Conservation (phyloP, 53 echinoderm and acorn worm species). For the Arbacia lixula region DNA sequence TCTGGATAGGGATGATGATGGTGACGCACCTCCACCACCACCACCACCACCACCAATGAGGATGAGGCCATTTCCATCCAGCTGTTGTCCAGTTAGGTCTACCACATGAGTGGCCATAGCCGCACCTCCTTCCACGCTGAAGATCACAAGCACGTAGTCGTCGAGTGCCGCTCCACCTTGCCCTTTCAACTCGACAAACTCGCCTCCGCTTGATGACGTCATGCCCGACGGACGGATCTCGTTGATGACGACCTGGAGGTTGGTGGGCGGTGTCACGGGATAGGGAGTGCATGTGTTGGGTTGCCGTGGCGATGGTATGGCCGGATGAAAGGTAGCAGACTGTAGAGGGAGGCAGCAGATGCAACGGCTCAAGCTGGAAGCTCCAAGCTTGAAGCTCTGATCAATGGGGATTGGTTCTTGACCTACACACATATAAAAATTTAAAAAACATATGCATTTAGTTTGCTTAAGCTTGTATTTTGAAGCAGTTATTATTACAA, state of each 20-base stretch:
- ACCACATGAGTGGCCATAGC: conserved; percentile 1
- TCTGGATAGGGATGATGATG: conserved; percentile 55
- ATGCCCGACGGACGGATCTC: conserved; percentile 65
- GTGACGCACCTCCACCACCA: no score
- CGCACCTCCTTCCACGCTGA: background rate
- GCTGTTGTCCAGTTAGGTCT: background rate
- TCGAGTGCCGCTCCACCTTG: conserved; percentile 57
- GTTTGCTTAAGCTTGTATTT: no score
- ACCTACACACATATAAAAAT: no score
- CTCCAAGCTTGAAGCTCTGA: conserved; percentile 55
- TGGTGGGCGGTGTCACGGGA: conserved; percentile 17
- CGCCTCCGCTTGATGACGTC: background rate
- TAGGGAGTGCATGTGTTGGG: conserved; percentile 57
- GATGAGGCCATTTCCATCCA: conserved; percentile 52
- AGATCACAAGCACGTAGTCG: conserved; percentile 56
- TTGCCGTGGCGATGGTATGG: conserved; percentile 60
- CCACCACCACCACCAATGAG: conserved; percentile 65
- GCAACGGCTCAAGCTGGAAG: conserved; percentile 67
- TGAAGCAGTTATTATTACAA: no score
- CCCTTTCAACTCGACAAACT: conserved; percentile 75
- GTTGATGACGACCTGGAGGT: conserved; percentile 66
- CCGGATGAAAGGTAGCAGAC: conserved; percentile 55
- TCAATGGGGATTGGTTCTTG: conserved; percentile 58
- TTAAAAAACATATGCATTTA: no score
- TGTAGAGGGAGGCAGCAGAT: conserved; percentile 41